Evolutionary conservation across 2,113 vertebrate genomes (phyloP), one percentile per base, ranked within the genome.

Genomic region (Boulengeromyrus knoepffleri): DNA sequence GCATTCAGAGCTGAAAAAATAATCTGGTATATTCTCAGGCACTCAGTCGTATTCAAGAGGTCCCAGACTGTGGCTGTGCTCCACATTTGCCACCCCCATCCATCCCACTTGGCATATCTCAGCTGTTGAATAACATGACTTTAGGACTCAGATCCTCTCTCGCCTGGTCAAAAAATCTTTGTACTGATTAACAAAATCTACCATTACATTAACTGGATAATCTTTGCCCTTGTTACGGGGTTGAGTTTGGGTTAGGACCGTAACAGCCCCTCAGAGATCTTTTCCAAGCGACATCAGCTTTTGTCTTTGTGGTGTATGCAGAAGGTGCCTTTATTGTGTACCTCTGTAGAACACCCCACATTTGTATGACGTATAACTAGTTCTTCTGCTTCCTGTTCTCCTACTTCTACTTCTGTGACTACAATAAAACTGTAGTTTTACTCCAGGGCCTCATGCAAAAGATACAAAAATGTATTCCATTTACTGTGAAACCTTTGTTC

Each of bases 121-220:
- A 50, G 31, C 50, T 85, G 45, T 46, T 36, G 47, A 36, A 87
- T 12, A 87, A 27, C 85, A 53, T 85, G 46, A 50, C n/a, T 49
- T 85, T 50, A 85, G 84, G 84, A 87, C 85, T 87, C 47, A 87
- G 8, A 27, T 53, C 50, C 17, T 24, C 2, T 49, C n/a, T 87
- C 10, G 2, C 36, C 13, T 19, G n/a, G 36, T 53, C 2, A 84
- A 21, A 36, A 47, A 84, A n/a, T n/a, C 19, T 84, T 24, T 46
- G 9, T 53, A 87, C 50, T 87, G 49, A 87, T 87, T 87, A 87
- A 87, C 85, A 36, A 36, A 53, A n/a, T 53, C 85, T 36, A 53
- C 83, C 45, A 56, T 53, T 13, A 49, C 47, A 87, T 36, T 31
- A 52, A 87, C 47, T 19, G 15, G 6, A 17, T 39, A 53, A 39